Evolutionary conservation across 2,888 invertebrate genomes (phyloP), one percentile per base, ranked within the genome.

Genomic region (Meganola albula): DNA sequence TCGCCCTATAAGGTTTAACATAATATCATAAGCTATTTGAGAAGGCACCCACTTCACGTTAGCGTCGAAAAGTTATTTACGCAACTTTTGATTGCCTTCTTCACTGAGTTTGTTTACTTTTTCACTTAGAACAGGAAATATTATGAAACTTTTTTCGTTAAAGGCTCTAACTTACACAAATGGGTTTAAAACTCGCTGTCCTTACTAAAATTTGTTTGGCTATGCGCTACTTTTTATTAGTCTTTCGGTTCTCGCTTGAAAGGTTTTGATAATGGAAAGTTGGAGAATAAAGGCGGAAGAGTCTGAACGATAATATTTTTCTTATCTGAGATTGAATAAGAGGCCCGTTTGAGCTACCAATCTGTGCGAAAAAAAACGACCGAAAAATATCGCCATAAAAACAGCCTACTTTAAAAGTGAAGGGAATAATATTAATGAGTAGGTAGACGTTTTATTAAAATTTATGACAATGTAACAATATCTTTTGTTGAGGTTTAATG

Each of bases 71-170:
- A 74, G 71, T 78, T 77, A 71, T 77, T 80, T 75, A 74, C 69
- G 55, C 66, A 80, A 83, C 75, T 83, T 82, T 74, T 79, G 82
- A 82, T 82, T 82, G 78, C 76, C 76, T 79, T 66, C 74, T 72
- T 70, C 68, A 71, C 70, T 70, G 59, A 56, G 69, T 71, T 74
- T 78, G 74, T 76, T 78, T 78, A 77, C 72, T 74, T 80, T 77
- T 79, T 76, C 72, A 74, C 72, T 74, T 72, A 73, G 67, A 69
- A 63, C 63, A 68, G 37, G 66, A 72, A 79, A 78, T 78, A 77
- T 76, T 72, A 74, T 61, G 57, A 65, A 82, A 79, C 68, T 79
- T 80, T 80, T 82, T 79, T 74, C 74, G 73, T 75, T 74, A 74
- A 70, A 69, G 70, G 67, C 67, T 67, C 69, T 64, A 72, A 74